phyloP scores from a whole-genome alignment of 2,888 invertebrate species.

The Thera obeliscata region DNA sequence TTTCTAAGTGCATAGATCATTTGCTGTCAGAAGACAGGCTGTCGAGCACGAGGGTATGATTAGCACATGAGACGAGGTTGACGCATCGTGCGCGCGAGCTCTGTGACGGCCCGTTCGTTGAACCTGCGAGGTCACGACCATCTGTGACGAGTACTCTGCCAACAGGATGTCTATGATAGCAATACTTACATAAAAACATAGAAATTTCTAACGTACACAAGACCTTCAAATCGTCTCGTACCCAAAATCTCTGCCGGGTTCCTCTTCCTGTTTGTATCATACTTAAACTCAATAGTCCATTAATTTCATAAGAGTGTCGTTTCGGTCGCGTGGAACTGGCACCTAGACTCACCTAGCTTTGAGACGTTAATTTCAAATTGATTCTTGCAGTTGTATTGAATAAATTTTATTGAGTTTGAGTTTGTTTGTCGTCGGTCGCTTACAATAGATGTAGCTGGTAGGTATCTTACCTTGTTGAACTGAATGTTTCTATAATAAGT shows the following conservation, averaged over 20 bases:
- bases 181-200: conserved; percentile 1
- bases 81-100: conserved; percentile 70
- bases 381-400: too few relatives aligned
- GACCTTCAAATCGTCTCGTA: background rate
- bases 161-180: conserved; percentile 33
- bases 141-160: conserved; percentile 65
- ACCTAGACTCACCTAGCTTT: too few relatives aligned
- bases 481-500: too few relatives aligned
- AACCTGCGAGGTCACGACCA: conserved; percentile 82
- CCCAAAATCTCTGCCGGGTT: background rate
- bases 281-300: too few relatives aligned
- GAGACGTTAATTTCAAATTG: too few relatives aligned
- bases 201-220: background rate
- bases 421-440: too few relatives aligned
- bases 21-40: conserved; percentile 24
- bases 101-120: conserved; percentile 79
- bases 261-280: background rate
- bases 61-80: conserved; percentile 58
- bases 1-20: background rate
- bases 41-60: conserved; percentile 42
- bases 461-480: too few relatives aligned
- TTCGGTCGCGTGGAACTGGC: too few relatives aligned
- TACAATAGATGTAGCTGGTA: background rate
- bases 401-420: too few relatives aligned
- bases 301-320: too few relatives aligned